phyloP scores from a whole-genome alignment of 2,888 invertebrate genomes.

The Diloba caeruleocephala region DNA sequence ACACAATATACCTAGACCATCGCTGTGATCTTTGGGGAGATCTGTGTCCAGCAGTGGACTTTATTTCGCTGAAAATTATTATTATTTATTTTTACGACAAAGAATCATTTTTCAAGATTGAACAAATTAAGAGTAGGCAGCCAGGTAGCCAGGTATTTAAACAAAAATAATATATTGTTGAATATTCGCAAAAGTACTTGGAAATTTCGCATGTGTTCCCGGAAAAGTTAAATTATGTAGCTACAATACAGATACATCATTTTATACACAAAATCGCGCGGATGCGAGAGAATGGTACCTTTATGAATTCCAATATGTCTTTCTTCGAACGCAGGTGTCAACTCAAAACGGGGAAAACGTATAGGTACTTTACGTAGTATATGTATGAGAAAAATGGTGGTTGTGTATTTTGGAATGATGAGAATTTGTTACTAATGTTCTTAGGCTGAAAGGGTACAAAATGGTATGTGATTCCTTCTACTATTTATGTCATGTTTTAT shows the following conservation, averaged over 20 bases:
- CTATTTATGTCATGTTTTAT: too few species aligned
- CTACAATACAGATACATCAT: conserved; percentile 43
- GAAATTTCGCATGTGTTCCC: conserved; percentile 25
- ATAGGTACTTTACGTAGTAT: conserved; percentile 14
- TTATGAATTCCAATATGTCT: conserved; percentile 56
- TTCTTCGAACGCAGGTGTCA: conserved; percentile 55
- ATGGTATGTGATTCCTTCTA: conserved; percentile 48
- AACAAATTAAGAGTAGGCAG: neutral
- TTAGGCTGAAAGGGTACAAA: conserved; percentile 44
- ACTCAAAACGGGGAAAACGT: conserved; percentile 38
- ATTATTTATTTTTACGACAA: too few species aligned
- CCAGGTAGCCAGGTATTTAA: neutral
- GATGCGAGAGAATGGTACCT: conserved; percentile 38
- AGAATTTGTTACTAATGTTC: conserved; percentile 40
- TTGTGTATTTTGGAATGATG: conserved; percentile 48
- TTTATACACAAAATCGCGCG: conserved; percentile 36
- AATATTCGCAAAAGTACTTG: conserved; percentile 6
- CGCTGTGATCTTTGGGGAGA: too few species aligned
- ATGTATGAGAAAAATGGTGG: conserved; percentile 36
- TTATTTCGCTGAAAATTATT: too few species aligned
- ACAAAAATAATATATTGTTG: conserved; percentile 3
- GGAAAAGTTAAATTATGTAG: conserved; percentile 41
- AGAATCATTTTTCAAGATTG: too few species aligned
- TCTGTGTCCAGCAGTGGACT: too few species aligned
- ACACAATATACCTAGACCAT: too few species aligned